phyloP scores from a whole-genome alignment of 2,888 invertebrate genomes.

The Phyto melanocephala region DNA sequence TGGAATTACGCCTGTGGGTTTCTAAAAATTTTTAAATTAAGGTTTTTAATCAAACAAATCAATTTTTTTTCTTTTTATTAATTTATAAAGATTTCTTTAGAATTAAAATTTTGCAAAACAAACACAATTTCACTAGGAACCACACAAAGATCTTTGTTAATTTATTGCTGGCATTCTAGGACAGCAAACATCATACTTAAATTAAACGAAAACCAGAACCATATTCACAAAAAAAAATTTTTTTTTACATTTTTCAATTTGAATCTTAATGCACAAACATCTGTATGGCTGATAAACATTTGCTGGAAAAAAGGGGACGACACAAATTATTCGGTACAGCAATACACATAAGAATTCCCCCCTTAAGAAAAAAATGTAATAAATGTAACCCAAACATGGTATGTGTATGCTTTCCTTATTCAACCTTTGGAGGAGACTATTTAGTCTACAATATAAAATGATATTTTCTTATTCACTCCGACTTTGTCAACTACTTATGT shows the following conservation, averaged over 20 bases:
- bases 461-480: conserved; percentile 58
- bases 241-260: not conserved
- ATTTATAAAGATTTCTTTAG: not conserved
- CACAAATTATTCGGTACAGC: conserved; percentile 36
- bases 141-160: not conserved
- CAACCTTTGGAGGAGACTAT: conserved; percentile 21
- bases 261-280: not conserved
- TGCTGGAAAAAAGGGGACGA: conserved; percentile 50
- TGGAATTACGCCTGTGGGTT: no score
- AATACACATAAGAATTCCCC: not conserved
- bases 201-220: not conserved
- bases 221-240: not conserved
- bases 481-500: conserved; percentile 55
- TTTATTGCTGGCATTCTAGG: not conserved
- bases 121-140: not conserved
- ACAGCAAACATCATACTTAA: not conserved
- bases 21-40: no score
- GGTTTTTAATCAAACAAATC: no score
- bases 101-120: not conserved
- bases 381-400: conserved; percentile 8
- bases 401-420: conserved; percentile 51
- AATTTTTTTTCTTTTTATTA: no score
- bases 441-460: not conserved
- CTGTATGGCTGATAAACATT: not conserved
- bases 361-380: conserved; percentile 19